Conservation (phyloP, 2,797 vertebrate genomes). For the Lateolabrax maculatus region DNA sequence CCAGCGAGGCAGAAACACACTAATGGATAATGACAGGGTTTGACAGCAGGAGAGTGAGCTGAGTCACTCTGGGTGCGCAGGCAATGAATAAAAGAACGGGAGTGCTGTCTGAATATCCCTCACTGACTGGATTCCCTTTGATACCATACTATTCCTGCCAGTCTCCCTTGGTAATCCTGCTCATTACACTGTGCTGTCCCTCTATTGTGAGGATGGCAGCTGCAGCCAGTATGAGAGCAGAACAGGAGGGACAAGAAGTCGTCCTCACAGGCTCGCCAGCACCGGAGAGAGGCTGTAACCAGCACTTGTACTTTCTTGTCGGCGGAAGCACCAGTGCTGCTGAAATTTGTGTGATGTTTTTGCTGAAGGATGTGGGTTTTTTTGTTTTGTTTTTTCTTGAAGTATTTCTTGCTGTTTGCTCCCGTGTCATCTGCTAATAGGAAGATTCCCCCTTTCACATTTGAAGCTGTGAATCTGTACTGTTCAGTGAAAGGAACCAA, state of each 20-base stretch:
- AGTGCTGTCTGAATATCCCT: conserved; percentile 73
- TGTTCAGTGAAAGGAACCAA: conserved; percentile 46
- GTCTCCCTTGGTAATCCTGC: conserved; percentile 75
- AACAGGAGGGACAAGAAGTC: conserved; percentile 51
- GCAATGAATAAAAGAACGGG: conserved; percentile 80
- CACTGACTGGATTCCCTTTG: conserved; percentile 77
- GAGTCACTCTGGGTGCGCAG: conserved; percentile 73
- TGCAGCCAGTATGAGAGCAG: conserved; percentile 52
- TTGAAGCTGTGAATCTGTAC: conserved; percentile 9
- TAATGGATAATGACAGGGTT: conserved; percentile 81
- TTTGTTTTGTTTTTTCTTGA: too few relatives aligned
- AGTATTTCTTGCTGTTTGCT: conserved; percentile 17
- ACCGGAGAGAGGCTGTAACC: conserved; percentile 31
- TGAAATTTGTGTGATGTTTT: conserved; percentile 18
- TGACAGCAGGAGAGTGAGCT: conserved; percentile 81
- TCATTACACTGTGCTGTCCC: conserved; percentile 73
- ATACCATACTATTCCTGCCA: conserved; percentile 76
- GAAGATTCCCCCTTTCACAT: conserved; percentile 6
- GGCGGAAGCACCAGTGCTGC: conserved; percentile 1
- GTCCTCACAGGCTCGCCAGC: conserved; percentile 25
- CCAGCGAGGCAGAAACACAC: conserved; percentile 70
- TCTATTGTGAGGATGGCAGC: conserved; percentile 63
- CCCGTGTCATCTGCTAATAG: conserved; percentile 34
- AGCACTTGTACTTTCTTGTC: conserved; percentile 26
- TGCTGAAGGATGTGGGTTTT: background rate